Conservation (phyloP, 2,113 vertebrate species). For the Neotoma lepida region DNA sequence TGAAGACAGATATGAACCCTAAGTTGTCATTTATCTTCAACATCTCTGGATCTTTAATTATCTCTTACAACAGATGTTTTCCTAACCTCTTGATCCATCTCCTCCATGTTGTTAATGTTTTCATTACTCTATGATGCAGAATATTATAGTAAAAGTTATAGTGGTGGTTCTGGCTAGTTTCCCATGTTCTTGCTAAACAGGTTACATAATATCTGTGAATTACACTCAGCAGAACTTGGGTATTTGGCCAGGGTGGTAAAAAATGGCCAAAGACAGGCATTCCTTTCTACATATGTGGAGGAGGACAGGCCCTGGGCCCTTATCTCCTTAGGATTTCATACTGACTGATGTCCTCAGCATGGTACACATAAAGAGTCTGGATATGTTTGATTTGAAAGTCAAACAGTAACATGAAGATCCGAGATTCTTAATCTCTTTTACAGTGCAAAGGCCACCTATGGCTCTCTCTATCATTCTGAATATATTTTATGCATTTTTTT, state of each 20-base stretch:
- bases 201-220: neutral
- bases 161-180: neutral
- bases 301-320: neutral
- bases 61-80: neutral
- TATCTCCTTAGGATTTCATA: neutral
- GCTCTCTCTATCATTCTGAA: neutral
- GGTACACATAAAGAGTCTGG: neutral
- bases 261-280: neutral
- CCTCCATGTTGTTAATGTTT: neutral
- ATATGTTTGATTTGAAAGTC: constrained; percentile 37
- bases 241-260: neutral
- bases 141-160: neutral
- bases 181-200: neutral
- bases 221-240: neutral
- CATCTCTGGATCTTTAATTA: neutral
- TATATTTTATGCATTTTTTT: neutral
- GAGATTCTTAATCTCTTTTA: constrained; percentile 28
- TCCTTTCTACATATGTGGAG: neutral
- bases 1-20: neutral
- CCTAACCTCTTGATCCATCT: neutral
- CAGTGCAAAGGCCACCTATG: constrained; percentile 21
- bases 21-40: neutral
- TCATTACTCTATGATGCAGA: neutral
- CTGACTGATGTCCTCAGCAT: neutral
- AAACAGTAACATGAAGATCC: neutral